Evolutionary conservation across 2,113 vertebrate genomes (phyloP).

Genomic region (Rhynchomys soricoides): DNA sequence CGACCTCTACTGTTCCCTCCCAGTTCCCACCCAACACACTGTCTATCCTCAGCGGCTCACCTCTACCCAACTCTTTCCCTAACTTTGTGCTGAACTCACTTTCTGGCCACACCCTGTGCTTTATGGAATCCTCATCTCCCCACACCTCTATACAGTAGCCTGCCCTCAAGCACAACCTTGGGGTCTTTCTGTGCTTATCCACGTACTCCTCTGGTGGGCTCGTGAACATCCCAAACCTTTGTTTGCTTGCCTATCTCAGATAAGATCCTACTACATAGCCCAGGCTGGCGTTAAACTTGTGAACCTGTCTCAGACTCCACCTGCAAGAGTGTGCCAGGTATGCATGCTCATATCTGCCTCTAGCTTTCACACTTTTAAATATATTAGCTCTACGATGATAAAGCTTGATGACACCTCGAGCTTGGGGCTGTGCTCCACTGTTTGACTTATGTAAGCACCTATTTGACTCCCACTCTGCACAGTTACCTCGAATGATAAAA

Average conservation of each 20-base stretch:
- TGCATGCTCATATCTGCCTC: neutral
- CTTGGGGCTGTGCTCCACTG: neutral
- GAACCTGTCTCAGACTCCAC: neutral
- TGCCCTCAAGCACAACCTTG: neutral
- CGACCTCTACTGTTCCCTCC: neutral
- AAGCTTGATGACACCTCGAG: neutral
- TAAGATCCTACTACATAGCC: neutral
- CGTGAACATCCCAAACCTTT: neutral
- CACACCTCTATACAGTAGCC: fast-evolving
- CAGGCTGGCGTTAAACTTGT: neutral
- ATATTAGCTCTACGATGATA: neutral
- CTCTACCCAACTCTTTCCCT: fast-evolving
- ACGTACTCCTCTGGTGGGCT: neutral
- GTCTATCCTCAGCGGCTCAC: too few species aligned
- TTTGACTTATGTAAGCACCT: neutral
- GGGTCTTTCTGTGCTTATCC: neutral
- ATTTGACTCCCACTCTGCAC: neutral
- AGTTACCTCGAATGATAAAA: neutral
- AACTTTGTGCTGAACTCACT: neutral
- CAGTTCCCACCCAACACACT: fast-evolving
- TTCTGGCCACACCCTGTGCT: neutral
- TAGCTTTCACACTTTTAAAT: neutral
- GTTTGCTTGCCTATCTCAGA: neutral
- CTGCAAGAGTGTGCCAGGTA: neutral
- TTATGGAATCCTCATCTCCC: neutral